Evolutionary conservation across 2,888 invertebrate genomes (phyloP).

Genomic region (Epistrophe eligans): DNA sequence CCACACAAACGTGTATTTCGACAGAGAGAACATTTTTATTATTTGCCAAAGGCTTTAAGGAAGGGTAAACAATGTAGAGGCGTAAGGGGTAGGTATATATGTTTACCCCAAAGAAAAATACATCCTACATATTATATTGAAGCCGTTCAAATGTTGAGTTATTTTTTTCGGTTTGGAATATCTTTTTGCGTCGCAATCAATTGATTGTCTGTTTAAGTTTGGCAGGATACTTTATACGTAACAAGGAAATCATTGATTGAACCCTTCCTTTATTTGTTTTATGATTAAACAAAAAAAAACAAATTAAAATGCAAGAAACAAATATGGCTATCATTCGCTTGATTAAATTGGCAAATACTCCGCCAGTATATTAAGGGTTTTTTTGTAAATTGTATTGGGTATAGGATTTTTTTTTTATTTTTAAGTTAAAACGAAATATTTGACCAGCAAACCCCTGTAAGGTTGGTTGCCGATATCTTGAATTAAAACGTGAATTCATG

Average conservation of each 20-base stretch:
- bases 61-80: conserved; percentile 21
- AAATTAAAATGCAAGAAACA: conserved; percentile 6
- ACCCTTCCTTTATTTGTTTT: conserved; percentile 29
- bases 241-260: conserved; percentile 49
- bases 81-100: background rate
- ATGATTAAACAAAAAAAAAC: conserved; percentile 27
- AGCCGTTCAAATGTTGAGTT: conserved; percentile 39
- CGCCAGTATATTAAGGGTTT: background rate
- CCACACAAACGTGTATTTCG: background rate
- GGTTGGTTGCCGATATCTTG: no score
- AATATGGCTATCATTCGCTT: background rate
- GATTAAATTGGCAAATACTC: background rate
- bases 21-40: background rate
- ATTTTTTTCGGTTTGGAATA: conserved; percentile 2
- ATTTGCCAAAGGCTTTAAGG: conserved; percentile 20
- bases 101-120: conserved; percentile 11
- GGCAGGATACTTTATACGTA: conserved; percentile 4
- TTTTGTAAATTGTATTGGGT: no score
- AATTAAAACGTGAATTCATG: no score
- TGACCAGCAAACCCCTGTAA: no score
- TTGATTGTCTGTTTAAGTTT: conserved; percentile 27
- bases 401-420: no score
- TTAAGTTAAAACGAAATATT: no score
- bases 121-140: conserved; percentile 9
- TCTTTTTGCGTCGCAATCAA: conserved; percentile 23